A percentile compares a stretch with the other conserved stretches of the same genome.
phyloP scores from a whole-genome alignment of 2,888 invertebrate species.

The Ecdyonurus torrentis region DNA sequence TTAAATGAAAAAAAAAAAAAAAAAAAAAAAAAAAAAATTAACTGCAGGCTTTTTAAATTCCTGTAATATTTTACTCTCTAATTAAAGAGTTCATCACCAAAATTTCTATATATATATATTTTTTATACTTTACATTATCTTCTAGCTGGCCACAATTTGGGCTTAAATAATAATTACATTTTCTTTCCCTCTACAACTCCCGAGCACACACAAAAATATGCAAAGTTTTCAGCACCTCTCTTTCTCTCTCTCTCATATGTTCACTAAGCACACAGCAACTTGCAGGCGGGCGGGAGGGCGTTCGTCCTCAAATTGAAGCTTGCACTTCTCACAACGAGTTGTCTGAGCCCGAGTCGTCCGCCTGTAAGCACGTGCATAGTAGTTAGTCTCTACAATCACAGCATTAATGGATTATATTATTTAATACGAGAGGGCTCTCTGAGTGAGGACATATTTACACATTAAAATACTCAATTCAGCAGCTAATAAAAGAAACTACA shows the following conservation, averaged over 20 bases:
- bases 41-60: not conserved
- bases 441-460: no score
- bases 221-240: not conserved
- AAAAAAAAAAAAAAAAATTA: not conserved
- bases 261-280: not conserved
- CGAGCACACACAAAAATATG: not conserved
- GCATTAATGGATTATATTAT: no score
- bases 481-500: no score
- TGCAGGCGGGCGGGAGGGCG: not conserved
- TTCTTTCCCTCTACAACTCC: not conserved
- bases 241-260: no score
- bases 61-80: not conserved
- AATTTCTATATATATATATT: not conserved
- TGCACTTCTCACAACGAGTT: not conserved
- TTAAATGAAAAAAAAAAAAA: no score
- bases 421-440: no score
- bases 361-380: conserved; percentile 2
- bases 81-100: not conserved
- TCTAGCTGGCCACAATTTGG: not conserved
- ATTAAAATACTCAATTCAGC: no score
- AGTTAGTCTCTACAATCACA: no score
- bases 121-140: not conserved
- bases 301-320: not conserved
- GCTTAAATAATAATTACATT: not conserved
- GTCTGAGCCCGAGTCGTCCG: conserved; percentile 1